Base-by-base conservation (phyloP, 1,140 invertebrate genomes). In the Drosophila nannoptera region DNA sequence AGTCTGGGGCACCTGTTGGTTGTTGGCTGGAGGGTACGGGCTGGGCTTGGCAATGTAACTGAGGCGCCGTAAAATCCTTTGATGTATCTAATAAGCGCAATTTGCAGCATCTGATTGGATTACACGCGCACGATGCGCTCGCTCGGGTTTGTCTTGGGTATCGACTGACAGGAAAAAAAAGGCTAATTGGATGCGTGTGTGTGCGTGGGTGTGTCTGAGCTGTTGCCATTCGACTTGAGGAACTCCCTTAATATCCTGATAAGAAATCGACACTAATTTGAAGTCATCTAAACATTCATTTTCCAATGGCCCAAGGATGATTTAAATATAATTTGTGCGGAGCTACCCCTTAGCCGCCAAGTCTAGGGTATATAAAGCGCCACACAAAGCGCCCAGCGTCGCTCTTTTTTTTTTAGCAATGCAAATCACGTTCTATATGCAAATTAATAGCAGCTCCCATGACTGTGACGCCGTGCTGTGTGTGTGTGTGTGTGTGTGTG, bases 91-190 rank as follows among this genome's bases (percentile, higher is more conserved):
- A 75, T 66, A 78, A 75, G 77, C 54, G 61, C 71, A 75, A 74
- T 78, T 70, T 66, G 54, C 63, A 66, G 76, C 70, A 74, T 78
- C 70, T 71, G 71, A 78, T 78, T 78, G 72, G 76, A 78, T 78
- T 78, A 78, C 76, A 78, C 61, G 58, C 58, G 66, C 70, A 70
- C 49, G 31, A 4, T 43, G n/a, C 32, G 11, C 29, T 42, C 11
- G 11, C 33, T 38, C 22, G 14, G 32, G 22, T 38, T 33, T 38
- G 45, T 45, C n/a, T 62, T 42, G 48, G 40, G 43, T 77, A 65
- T 77, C 62, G 53, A 66, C 70, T 67, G 66, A 59, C 65, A 52
- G 22, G 22, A 22, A 22, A 74, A 46, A 74, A 46, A 74, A 75
- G 72, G 77, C 77, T 75, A 80, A 80, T 80, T 80, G 72, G 68